Conservation (phyloP, 2,888 invertebrate genomes). For the Eilema griseolum region DNA sequence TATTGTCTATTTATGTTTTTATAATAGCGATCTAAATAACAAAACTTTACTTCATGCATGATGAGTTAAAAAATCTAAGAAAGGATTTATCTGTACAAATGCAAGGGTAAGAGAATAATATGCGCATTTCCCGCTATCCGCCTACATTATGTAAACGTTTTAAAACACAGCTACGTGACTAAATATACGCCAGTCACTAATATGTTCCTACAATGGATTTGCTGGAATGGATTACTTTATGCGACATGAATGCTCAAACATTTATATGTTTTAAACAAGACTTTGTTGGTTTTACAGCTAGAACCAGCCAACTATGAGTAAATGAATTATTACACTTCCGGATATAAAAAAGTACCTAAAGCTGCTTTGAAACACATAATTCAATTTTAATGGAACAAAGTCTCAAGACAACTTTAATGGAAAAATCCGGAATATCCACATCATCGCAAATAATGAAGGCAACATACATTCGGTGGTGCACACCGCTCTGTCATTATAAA, state of each 20-base stretch:
- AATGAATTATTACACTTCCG: constrained; percentile 54
- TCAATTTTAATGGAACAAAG: constrained; percentile 65
- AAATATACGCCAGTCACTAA: constrained; percentile 70
- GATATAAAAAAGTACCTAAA: constrained; percentile 54
- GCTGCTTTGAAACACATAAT: constrained; percentile 58
- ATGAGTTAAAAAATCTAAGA: constrained; percentile 23
- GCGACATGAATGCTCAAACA: constrained; percentile 56
- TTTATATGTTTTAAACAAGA: constrained; percentile 59
- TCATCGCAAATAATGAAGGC: constrained; percentile 84
- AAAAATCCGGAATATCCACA: constrained; percentile 73
- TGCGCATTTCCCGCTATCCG: constrained; percentile 40
- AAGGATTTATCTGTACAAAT: constrained; percentile 32
- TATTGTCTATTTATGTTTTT: too few species aligned
- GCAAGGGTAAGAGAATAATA: constrained; percentile 46
- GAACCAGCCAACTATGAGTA: constrained; percentile 51
- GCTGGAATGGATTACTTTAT: constrained; percentile 64
- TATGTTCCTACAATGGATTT: constrained; percentile 71
- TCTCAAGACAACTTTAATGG: constrained; percentile 62
- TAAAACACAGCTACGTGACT: constrained; percentile 71
- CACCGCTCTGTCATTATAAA: constrained; percentile 77
- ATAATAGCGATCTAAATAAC: too few species aligned
- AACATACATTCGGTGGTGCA: constrained; percentile 63
- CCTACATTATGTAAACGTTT: constrained; percentile 53
- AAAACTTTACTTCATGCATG: constrained; percentile 16
- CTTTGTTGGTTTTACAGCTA: constrained; percentile 56